phyloP scores from a whole-genome alignment of 2,888 invertebrate genomes.

The Argynnis bischoffii region DNA sequence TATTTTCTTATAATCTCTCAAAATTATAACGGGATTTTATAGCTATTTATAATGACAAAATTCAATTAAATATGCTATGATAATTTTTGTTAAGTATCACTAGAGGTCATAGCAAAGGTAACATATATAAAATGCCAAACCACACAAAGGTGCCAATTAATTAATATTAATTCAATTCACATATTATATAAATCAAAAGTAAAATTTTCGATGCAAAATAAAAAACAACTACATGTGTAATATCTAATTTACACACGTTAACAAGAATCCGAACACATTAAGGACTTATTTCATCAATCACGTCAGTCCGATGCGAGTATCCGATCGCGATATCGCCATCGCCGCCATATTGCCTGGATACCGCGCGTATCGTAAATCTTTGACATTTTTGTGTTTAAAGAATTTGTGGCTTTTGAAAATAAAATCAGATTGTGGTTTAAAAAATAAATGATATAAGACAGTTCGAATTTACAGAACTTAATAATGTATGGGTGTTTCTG shows the following conservation, averaged over 20 bases:
- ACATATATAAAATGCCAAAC: no score
- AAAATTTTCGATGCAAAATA: background rate
- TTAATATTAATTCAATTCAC: no score
- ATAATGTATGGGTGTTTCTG: no score
- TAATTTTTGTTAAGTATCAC: no score
- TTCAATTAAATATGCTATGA: no score
- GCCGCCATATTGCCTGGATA: slow-evolving; percentile 44
- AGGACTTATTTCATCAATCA: slow-evolving; percentile 36
- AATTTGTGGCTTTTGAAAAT: slow-evolving; percentile 33
- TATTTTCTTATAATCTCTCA: background rate
- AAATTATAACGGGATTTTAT: slow-evolving; percentile 9
- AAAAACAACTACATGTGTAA: slow-evolving; percentile 14
- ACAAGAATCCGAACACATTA: slow-evolving; percentile 34
- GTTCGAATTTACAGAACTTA: background rate
- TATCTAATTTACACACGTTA: slow-evolving; percentile 26
- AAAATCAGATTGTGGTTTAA: slow-evolving; percentile 30
- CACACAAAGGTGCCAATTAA: no score
- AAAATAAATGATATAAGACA: slow-evolving; percentile 24
- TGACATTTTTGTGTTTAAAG: slow-evolving; percentile 47
- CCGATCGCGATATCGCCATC: slow-evolving; percentile 35
- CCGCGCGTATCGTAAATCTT: slow-evolving; percentile 47
- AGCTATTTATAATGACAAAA: background rate
- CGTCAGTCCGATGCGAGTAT: slow-evolving; percentile 37
- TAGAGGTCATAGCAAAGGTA: no score
- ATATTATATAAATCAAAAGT: background rate